Evolutionary conservation across 2,113 vertebrate genomes (phyloP).

Genomic region (Sus scrofa): DNA sequence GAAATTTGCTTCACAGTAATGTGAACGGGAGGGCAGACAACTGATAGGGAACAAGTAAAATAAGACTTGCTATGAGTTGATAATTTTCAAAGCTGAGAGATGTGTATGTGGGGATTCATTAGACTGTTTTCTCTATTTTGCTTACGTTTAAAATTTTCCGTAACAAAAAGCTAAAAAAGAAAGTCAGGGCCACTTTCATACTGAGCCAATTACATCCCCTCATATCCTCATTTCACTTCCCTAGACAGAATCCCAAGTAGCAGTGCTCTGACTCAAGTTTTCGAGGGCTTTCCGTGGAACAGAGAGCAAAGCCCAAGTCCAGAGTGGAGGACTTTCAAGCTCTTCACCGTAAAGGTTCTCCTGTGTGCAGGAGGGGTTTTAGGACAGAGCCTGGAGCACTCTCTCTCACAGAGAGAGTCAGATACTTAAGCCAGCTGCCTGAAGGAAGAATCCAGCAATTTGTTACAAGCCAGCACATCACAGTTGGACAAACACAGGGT

Average conservation of each 20-base stretch:
- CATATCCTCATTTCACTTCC: constrained; percentile 11
- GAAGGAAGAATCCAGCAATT: not conserved
- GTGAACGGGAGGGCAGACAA: not conserved
- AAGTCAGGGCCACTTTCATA: constrained; percentile 20
- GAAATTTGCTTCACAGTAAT: not conserved
- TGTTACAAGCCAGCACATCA: not conserved
- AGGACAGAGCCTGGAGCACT: not conserved
- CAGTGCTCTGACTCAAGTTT: constrained; percentile 27
- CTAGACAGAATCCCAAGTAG: constrained; percentile 64
- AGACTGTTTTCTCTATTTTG: constrained; percentile 10
- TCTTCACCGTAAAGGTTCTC: not conserved
- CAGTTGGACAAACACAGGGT: not conserved
- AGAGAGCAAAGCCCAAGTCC: not conserved
- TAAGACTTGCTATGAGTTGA: not conserved
- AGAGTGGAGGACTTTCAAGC: not conserved
- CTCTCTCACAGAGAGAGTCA: not conserved
- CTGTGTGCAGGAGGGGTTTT: not conserved
- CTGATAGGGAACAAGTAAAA: not conserved
- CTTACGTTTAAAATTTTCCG: constrained; percentile 39
- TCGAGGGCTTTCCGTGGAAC: constrained; percentile 21
- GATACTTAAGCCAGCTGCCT: not conserved
- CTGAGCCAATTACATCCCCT: constrained; percentile 2
- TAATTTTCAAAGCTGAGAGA: not conserved
- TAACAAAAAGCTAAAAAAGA: not conserved
- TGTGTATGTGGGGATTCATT: not conserved